phyloP scores from a whole-genome alignment of 53 echinoderm and acorn worm species.

The Echinarachnius parma region DNA sequence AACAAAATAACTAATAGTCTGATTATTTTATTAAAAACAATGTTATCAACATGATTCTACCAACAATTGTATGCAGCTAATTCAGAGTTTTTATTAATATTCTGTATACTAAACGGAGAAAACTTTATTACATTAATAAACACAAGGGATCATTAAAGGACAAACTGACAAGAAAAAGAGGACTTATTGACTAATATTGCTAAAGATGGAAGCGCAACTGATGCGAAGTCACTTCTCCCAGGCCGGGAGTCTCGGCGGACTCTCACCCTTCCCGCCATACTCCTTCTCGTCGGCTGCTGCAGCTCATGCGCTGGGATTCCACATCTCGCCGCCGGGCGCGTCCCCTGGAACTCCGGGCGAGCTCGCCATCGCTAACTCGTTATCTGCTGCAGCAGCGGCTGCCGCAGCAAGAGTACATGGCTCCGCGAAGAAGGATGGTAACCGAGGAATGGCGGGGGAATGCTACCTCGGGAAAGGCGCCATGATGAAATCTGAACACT shows the following conservation, averaged over 20 bases:
- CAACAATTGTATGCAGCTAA: too few relatives aligned
- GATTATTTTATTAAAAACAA: too few relatives aligned
- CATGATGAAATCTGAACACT: conserved; percentile 5
- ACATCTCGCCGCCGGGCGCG: conserved; percentile 42
- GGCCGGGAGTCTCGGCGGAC: conserved; percentile 35
- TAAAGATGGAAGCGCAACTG: conserved; percentile 38
- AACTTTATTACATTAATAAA: too few relatives aligned
- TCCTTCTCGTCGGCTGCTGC: conserved; percentile 35
- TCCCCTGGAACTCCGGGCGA: conserved; percentile 33
- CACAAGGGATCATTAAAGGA: too few relatives aligned
- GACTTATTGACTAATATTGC: too few relatives aligned
- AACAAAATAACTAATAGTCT: too few relatives aligned
- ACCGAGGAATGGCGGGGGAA: conserved; percentile 25
- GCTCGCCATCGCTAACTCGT: conserved; percentile 28
- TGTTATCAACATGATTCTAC: too few relatives aligned
- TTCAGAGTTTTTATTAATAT: too few relatives aligned
- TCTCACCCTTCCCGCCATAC: conserved; percentile 33
- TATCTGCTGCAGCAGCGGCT: conserved; percentile 23
- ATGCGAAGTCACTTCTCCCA: conserved; percentile 42
- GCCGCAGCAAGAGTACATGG: conserved; percentile 31
- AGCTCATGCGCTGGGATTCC: conserved; percentile 41
- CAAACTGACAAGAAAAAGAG: too few relatives aligned
- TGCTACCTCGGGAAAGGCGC: conserved; percentile 6
- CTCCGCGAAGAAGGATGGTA: conserved; percentile 31
- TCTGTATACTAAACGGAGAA: too few relatives aligned